Evolutionary conservation across 2,888 invertebrate genomes (phyloP), one percentile per base, ranked within the genome.

Genomic region (Drosophila mayaguana): DNA sequence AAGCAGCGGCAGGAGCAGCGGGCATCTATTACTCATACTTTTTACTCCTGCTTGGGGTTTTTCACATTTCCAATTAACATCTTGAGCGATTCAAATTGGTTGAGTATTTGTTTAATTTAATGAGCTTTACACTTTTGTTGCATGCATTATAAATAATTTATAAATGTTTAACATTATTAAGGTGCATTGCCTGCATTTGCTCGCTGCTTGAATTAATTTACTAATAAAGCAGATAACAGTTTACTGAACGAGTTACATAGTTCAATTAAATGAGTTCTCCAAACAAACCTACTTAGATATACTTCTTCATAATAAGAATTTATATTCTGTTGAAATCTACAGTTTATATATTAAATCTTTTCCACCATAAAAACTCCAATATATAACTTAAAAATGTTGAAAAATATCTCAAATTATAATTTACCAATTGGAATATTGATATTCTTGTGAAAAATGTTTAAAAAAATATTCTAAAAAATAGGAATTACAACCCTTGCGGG

Each of bases 401-500:
- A 25, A 46, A 16, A 9, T n/a, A 28, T 25, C 3, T 1, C 2
- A 25, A 16, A 46, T 20, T 11, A 20, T 5, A 0, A 18, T 18
- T 42, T 36, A 14, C 2, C 14, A 6, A 28, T 28, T 8, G 1
- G 8, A 8, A 28, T 28, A 28, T 28, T 28, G 7, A 28, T 8
- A 9, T 28, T 28, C 8, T 28, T 28, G 28, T 28, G 8, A 36
- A 6, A 14, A 36, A 14, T 14, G 3, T 38, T 6, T 48, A 6
- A 1, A 25, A 54, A 22, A 54, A 54, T 25, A n/a, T 16, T 25
- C 2, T 8, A 5, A 20, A 28, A 12, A 42, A 3, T 7, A 66
- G 95, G 14, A 6, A 20, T 11, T 11, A 66, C 91, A 91, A 90
- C 93, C 93, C 93, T 92, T 92, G 93, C 92, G 93, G 92, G 93